Percentiles rank a stretch among this genome's conserved stretches.
phyloP scores from a whole-genome alignment of 2,113 vertebrate genomes.

The Xiphophorus hellerii region DNA sequence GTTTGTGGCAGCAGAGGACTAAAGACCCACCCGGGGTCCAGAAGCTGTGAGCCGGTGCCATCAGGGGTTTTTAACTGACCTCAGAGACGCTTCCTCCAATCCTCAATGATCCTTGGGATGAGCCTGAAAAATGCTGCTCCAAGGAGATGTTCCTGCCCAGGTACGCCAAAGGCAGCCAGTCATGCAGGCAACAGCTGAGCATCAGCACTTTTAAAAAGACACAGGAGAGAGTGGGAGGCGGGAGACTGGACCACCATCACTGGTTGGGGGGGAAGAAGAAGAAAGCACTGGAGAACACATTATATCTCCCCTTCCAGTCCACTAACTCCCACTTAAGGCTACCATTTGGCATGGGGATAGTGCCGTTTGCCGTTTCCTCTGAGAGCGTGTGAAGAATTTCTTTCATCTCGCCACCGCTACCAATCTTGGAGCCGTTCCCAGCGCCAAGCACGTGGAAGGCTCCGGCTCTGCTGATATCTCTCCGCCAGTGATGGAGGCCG shows the following conservation, averaged over 20 bases:
- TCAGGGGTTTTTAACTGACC: slow-evolving; percentile 28
- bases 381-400: slow-evolving; percentile 28
- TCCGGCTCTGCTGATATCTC: slow-evolving; percentile 26
- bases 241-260: slow-evolving; percentile 8
- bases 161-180: slow-evolving; percentile 9
- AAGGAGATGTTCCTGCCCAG: slow-evolving; percentile 6
- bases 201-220: slow-evolving; percentile 48
- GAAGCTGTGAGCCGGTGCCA: slow-evolving; percentile 55
- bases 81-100: slow-evolving; percentile 40
- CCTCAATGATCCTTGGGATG: slow-evolving; percentile 57
- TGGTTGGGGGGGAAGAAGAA: background rate
- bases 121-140: slow-evolving; percentile 50
- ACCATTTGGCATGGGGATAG: slow-evolving; percentile 53
- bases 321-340: slow-evolving; percentile 48
- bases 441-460: background rate
- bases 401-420: slow-evolving; percentile 51
- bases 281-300: slow-evolving; percentile 4
- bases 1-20: slow-evolving; percentile 3
- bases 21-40: slow-evolving; percentile 16
- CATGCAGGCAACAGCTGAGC: slow-evolving; percentile 21
- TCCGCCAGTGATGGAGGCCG: slow-evolving; percentile 25
- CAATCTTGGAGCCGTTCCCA: slow-evolving; percentile 17
- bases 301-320: slow-evolving; percentile 7
- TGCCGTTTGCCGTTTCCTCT: slow-evolving; percentile 30
- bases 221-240: slow-evolving; percentile 11